Conservation (phyloP, 2,888 invertebrate species). For the Dysmachus trigonus region DNA sequence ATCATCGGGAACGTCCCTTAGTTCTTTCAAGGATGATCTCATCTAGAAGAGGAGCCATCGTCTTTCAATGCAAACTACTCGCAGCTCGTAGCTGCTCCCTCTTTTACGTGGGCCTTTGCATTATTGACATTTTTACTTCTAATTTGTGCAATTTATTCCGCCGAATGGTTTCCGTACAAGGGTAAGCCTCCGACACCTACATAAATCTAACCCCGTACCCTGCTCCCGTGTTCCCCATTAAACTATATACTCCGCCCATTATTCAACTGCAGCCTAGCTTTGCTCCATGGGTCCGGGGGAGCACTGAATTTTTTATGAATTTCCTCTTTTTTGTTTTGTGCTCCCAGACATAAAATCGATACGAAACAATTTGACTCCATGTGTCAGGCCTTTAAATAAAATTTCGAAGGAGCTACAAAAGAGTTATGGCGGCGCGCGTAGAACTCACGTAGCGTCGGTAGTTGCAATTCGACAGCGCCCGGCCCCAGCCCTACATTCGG, state of each 20-base stretch:
- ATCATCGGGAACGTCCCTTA: not conserved
- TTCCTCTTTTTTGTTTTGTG: too few species aligned
- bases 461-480: too few species aligned
- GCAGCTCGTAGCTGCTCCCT: not conserved
- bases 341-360: constrained; percentile 34
- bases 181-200: not conserved
- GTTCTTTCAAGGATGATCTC: not conserved
- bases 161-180: not conserved
- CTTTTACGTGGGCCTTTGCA: not conserved
- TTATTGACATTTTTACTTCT: constrained; percentile 23
- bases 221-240: not conserved
- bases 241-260: not conserved
- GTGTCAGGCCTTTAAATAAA: constrained; percentile 33
- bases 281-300: not conserved
- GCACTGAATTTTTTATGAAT: constrained; percentile 39
- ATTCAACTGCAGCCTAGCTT: not conserved
- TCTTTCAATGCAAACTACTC: not conserved
- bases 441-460: not conserved
- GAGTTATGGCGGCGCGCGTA: not conserved
- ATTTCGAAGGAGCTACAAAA: not conserved
- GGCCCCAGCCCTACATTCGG: not conserved
- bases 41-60: not conserved
- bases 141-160: constrained; percentile 21
- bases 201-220: not conserved
- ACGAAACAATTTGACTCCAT: constrained; percentile 16